These are phyloP conservation scores for Xanthorhoe designata DNA, from an alignment of 2,888 invertebrate genomes.

Conservation along the genomic window DNA sequence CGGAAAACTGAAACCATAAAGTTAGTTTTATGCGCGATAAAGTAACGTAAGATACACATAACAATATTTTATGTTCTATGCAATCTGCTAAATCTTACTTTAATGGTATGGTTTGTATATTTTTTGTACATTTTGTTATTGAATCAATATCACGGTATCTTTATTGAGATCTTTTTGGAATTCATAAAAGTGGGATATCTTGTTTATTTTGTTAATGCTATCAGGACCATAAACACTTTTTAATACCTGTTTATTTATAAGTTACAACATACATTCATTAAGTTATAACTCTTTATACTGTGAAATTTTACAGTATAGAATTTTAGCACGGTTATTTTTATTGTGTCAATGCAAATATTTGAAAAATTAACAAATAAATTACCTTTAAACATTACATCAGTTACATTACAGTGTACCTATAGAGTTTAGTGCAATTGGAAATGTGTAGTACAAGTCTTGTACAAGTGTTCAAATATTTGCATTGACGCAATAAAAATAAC, in stretches of 20 bases:
- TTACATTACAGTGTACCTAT: too few species aligned
- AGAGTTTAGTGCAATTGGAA: too few species aligned
- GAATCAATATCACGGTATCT: conserved; percentile 24
- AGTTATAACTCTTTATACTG: too few species aligned
- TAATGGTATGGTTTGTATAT: conserved; percentile 58
- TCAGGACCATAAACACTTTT: not conserved
- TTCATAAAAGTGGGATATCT: conserved; percentile 31
- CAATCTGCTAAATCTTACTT: conserved; percentile 80
- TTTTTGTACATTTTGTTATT: conserved; percentile 21
- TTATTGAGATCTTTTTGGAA: conserved; percentile 14
- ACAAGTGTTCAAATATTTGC: too few species aligned
- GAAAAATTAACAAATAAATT: too few species aligned
- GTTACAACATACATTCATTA: too few species aligned
- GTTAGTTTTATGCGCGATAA: conserved; percentile 77
- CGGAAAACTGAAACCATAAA: conserved; percentile 70
- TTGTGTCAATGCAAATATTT: too few species aligned
- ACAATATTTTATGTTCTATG: conserved; percentile 79
- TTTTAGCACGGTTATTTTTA: too few species aligned
- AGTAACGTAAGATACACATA: conserved; percentile 76
- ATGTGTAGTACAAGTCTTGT: too few species aligned
- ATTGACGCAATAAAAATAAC: too few species aligned
- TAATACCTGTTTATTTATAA: not conserved
- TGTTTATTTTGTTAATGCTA: conserved; percentile 15
- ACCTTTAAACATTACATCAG: too few species aligned
- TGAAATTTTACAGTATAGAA: too few species aligned